These are phyloP conservation scores for Habroteleia sp. DNA, from an alignment of 2,888 invertebrate genomes.

Conservation along the genomic window DNA sequence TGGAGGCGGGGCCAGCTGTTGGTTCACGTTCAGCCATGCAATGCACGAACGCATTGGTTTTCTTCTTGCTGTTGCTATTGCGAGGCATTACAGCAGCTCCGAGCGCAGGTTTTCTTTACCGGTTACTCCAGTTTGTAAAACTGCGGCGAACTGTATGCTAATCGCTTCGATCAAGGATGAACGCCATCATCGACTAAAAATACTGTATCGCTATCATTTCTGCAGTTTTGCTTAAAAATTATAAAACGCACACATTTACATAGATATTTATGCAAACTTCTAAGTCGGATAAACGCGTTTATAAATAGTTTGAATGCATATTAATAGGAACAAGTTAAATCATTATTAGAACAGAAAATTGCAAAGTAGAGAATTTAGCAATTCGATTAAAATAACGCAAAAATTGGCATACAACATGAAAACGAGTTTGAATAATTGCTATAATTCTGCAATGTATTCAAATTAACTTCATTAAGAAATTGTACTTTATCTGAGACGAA, in stretches of 20 bases:
- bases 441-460: too few relatives aligned
- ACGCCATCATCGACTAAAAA: constrained; percentile 55
- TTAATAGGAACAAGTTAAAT: too few relatives aligned
- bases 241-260: constrained; percentile 29
- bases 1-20: constrained; percentile 79
- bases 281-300: too few relatives aligned
- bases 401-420: too few relatives aligned
- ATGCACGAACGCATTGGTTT: constrained; percentile 79
- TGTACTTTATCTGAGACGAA: too few relatives aligned
- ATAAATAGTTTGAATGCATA: too few relatives aligned
- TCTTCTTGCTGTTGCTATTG: constrained; percentile 68
- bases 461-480: too few relatives aligned
- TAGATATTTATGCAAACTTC: constrained; percentile 5
- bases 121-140: constrained; percentile 66
- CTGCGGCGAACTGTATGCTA: constrained; percentile 71
- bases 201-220: constrained; percentile 55
- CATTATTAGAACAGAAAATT: too few relatives aligned
- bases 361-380: too few relatives aligned
- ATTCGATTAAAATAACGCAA: too few relatives aligned
- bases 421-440: too few relatives aligned
- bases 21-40: constrained; percentile 79
- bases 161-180: constrained; percentile 66
- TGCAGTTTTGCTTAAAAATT: constrained; percentile 40
- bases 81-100: constrained; percentile 55
- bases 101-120: constrained; percentile 64